Base-by-base conservation (phyloP, 2,113 vertebrate species). In the Jacana jacana region DNA sequence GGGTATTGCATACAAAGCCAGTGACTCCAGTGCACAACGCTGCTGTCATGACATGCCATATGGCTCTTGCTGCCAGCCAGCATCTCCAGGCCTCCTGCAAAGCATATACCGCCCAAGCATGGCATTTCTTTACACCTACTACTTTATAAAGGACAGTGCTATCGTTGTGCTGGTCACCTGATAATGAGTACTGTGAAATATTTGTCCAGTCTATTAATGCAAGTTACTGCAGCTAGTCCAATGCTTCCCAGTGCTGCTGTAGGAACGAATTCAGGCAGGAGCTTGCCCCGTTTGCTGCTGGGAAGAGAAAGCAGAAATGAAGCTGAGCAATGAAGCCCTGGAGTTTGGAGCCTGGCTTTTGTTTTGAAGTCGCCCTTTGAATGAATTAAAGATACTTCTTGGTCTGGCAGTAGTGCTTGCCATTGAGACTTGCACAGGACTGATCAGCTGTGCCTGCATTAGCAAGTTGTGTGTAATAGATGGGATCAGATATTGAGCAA, bases 1-100 rank as follows among this genome's bases (percentile, higher is more conserved):
- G 63, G 40, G n/a, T 77, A 46, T 76, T 83, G 66, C 19, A 5
- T 5, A 4, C 16, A 23, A 73, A 69, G 30, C 60, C 3, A 13
- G 42, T 31, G 51, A 31, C 80, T 86, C 18, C 42, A 60, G 24
- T 22, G 69, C 2, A 4, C 24, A 19, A 69, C 0, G 0, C 46
- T 81, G 64, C 68, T 66, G 5, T 46, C 39, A 42, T 44, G 11
- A 33, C 2, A 1, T 42, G 52, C 42, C 39, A 0, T 27, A 18
- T 12, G 83, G 77, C 52, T 91, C 31, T 80, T 0, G 1, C 63
- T 76, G 49, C 28, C 58, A 6, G 52, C 20, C 11, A 5, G 23
- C 18, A 22, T 57, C 44, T 55, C 3, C 4, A n/a, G 54, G 44
- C 25, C 18, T 94, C 33, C 61, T 39, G 33, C 40, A 68, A 37